These are phyloP conservation scores for Shargacucullia verbasci DNA, from an alignment of 2,888 invertebrate species.

Conservation along the genomic window DNA sequence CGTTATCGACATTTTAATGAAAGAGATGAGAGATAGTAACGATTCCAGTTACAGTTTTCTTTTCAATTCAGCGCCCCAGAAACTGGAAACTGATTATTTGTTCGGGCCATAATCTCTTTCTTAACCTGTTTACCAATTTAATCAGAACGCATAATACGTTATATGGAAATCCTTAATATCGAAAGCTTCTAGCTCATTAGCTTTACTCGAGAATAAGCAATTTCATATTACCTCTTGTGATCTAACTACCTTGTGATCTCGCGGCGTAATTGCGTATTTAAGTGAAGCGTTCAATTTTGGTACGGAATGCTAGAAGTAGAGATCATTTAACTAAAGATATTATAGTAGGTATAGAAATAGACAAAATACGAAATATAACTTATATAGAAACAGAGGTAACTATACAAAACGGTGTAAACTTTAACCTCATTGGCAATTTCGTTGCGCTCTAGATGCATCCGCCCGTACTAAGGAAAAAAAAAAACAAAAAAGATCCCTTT, in stretches of 20 bases:
- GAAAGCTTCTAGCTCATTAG: conserved; percentile 32
- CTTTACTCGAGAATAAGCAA: conserved; percentile 38
- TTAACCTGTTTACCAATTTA: no score
- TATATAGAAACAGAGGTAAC: conserved; percentile 16
- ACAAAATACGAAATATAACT: conserved; percentile 8
- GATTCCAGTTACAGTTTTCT: conserved; percentile 45
- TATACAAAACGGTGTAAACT: conserved; percentile 50
- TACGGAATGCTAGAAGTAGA: conserved; percentile 27
- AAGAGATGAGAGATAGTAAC: conserved; percentile 48
- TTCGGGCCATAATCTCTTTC: background rate
- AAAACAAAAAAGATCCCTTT: conserved; percentile 59
- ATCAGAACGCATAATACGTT: background rate
- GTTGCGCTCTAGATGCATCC: no score
- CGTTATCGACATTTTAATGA: conserved; percentile 57
- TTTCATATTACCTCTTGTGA: conserved; percentile 44
- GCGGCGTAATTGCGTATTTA: conserved; percentile 46
- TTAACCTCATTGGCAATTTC: conserved; percentile 62
- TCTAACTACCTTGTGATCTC: conserved; percentile 42
- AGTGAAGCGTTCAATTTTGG: conserved; percentile 46
- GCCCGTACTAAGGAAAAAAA: conserved; percentile 57
- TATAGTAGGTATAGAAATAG: conserved; percentile 9
- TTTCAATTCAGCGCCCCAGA: conserved; percentile 37
- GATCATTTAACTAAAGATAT: conserved; percentile 19
- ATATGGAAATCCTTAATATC: conserved; percentile 4
- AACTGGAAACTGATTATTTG: conserved; percentile 34